Evolutionary conservation across 2,797 vertebrate species (phyloP).

Genomic region (Novumbra hubbsi): DNA sequence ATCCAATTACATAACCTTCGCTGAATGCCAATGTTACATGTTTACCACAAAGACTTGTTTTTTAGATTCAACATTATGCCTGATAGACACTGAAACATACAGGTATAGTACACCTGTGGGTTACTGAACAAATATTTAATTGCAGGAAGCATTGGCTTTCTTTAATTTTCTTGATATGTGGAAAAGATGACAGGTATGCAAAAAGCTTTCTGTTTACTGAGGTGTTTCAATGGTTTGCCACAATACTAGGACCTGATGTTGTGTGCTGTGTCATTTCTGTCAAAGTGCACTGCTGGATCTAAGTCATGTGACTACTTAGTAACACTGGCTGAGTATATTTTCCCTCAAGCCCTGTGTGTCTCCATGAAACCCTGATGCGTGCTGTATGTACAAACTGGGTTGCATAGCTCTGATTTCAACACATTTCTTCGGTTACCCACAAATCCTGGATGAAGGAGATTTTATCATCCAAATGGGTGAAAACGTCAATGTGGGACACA

Average conservation of each 20-base stretch:
- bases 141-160: not conserved
- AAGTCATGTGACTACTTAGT: conserved; percentile 17
- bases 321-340: not conserved
- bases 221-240: not conserved
- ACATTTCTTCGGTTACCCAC: not conserved
- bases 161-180: not conserved
- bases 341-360: not conserved
- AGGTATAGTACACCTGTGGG: not conserved
- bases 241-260: not conserved
- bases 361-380: not conserved
- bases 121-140: not conserved
- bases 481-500: too few relatives aligned
- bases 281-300: conserved; percentile 18
- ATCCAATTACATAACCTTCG: not conserved
- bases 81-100: not conserved
- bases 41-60: not conserved
- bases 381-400: not conserved
- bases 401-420: not conserved
- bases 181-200: not conserved
- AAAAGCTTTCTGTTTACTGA: not conserved
- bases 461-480: too few relatives aligned
- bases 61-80: not conserved
- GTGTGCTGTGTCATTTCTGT: conserved; percentile 7
- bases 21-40: not conserved
- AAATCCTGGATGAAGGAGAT: too few relatives aligned